Conservation (phyloP, 2,113 vertebrate species). For the Oryzias javanicus region DNA sequence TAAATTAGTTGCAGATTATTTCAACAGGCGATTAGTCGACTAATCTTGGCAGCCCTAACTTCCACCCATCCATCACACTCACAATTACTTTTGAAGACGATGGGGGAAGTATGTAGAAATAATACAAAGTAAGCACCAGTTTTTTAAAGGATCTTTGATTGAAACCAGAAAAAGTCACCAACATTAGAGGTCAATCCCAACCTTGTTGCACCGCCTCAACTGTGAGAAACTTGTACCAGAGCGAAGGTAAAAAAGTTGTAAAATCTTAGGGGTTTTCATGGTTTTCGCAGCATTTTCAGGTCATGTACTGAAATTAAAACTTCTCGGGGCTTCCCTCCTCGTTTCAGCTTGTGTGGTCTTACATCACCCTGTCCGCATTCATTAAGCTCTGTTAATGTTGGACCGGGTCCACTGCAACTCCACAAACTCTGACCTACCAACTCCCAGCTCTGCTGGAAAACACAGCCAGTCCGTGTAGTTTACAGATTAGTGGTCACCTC, state of each 20-base stretch:
- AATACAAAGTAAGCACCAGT: too few species aligned
- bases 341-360: slow-evolving; percentile 9
- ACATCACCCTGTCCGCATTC: slow-evolving; percentile 5
- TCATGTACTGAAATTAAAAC: neutral
- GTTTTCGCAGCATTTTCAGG: neutral
- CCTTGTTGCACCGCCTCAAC: too few species aligned
- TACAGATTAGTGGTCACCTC: slow-evolving; percentile 19
- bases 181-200: too few species aligned
- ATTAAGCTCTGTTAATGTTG: slow-evolving; percentile 30
- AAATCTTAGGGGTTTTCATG: neutral
- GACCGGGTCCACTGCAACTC: slow-evolving; percentile 15
- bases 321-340: neutral
- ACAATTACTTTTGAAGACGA: too few species aligned
- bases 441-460: slow-evolving; percentile 13
- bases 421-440: slow-evolving; percentile 4
- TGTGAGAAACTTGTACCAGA: too few species aligned
- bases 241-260: neutral
- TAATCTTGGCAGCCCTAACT: too few species aligned
- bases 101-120: too few species aligned
- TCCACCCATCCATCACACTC: too few species aligned
- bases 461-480: neutral
- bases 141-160: too few species aligned
- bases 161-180: too few species aligned
- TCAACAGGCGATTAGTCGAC: too few species aligned
- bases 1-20: too few species aligned